Conservation (phyloP, 2,888 invertebrate species). For the Patella pellucida region DNA sequence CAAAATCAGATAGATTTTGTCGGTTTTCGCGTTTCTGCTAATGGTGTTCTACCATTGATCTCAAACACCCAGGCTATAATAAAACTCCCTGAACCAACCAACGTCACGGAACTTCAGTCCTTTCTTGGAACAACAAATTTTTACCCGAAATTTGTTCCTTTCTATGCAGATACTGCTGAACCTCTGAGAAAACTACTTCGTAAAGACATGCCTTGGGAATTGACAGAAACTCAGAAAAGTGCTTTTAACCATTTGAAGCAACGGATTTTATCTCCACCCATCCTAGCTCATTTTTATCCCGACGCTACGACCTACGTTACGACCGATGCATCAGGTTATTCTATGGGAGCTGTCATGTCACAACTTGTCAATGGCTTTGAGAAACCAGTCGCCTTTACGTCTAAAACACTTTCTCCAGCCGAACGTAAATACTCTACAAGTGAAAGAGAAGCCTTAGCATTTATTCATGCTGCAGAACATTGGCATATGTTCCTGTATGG, state of each 20-base stretch:
- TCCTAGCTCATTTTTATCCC: conserved; percentile 6
- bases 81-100: background rate
- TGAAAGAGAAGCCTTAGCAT: conserved; percentile 14
- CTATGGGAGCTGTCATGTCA: conserved; percentile 1
- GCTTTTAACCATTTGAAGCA: background rate
- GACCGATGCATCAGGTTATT: background rate
- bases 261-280: background rate
- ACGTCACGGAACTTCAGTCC: background rate
- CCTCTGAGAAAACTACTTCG: conserved; percentile 1
- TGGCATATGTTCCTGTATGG: background rate
- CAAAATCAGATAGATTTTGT: background rate
- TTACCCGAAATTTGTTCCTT: conserved; percentile 8
- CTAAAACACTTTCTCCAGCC: conserved; percentile 3
- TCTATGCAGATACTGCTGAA: conserved; percentile 17
- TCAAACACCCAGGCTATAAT: background rate
- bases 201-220: background rate
- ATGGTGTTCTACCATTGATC: too few relatives aligned
- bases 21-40: background rate
- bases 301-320: background rate
- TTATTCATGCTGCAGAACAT: conserved; percentile 11
- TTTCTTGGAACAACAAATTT: conserved; percentile 16
- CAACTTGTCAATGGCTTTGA: background rate
- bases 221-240: background rate
- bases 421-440: conserved; percentile 9
- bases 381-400: conserved; percentile 6